A percentile compares a stretch with the other conserved stretches of the same genome.
Conservation (phyloP, 2,797 vertebrate species). For the Bucorvus abyssinicus region DNA sequence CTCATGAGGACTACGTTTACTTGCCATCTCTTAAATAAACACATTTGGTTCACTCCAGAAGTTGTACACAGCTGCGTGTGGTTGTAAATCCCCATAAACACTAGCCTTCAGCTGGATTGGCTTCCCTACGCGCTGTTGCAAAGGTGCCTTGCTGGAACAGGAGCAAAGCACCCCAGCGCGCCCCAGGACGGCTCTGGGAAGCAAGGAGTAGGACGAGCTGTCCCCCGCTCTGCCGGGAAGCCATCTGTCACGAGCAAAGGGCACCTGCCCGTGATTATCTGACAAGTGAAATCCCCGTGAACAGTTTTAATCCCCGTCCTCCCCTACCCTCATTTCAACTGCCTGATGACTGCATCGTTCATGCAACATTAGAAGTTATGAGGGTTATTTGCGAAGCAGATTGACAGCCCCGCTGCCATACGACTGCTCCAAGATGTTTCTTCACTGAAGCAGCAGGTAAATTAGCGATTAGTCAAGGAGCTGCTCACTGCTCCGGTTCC, state of each 20-base stretch:
- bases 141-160: not conserved
- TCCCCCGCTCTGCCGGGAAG: not conserved
- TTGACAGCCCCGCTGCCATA: not conserved
- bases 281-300: not conserved
- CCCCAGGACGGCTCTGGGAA: not conserved
- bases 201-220: not conserved
- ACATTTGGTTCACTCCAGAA: not conserved
- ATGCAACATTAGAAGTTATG: not conserved
- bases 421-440: not conserved
- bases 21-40: not conserved
- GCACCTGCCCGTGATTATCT: slow-evolving; percentile 23
- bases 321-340: slow-evolving; percentile 4
- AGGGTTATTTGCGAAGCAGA: not conserved
- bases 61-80: not conserved
- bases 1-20: not conserved
- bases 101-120: not conserved
- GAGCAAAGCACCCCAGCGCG: not conserved
- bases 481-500: not conserved
- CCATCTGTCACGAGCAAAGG: slow-evolving; percentile 11
- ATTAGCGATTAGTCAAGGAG: not conserved
- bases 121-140: not conserved
- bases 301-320: not conserved
- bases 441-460: not conserved
- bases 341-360: not conserved
- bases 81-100: not conserved